phyloP scores from a whole-genome alignment of 53 echinoderm and acorn worm genomes.

The Arbacia lixula region DNA sequence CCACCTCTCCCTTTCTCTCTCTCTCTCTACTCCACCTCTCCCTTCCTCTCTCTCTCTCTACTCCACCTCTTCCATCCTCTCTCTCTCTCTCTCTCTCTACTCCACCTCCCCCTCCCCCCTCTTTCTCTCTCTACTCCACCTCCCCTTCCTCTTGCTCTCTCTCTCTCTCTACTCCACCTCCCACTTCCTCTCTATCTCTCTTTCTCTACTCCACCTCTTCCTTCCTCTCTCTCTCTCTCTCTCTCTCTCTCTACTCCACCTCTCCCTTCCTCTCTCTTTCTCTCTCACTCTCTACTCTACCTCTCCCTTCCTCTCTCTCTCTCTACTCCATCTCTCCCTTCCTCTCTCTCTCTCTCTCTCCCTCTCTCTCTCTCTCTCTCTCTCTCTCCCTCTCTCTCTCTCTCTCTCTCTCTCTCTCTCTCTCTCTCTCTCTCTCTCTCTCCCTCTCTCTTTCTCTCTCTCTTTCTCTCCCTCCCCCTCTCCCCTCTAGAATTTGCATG shows the following conservation, averaged over 20 bases:
- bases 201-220: background rate
- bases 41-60: background rate
- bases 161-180: background rate
- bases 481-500: no score
- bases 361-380: no score
- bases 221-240: background rate
- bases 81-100: background rate
- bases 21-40: background rate
- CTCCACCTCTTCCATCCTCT: background rate
- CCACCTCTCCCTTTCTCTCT: background rate
- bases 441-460: no score
- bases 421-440: no score
- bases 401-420: no score
- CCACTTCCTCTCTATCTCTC: background rate
- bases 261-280: background rate
- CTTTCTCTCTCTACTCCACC: background rate
- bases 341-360: no score
- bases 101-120: no score
- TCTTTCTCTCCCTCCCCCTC: background rate
- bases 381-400: no score
- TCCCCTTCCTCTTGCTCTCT: background rate
- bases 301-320: background rate
- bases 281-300: no score
- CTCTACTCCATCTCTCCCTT: no score
- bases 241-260: background rate